Percentiles rank a stretch among this genome's conserved stretches.
These are phyloP conservation scores for Sclerurus mexicanus DNA, from an alignment of 2,113 vertebrate genomes.

Conservation along the genomic window DNA sequence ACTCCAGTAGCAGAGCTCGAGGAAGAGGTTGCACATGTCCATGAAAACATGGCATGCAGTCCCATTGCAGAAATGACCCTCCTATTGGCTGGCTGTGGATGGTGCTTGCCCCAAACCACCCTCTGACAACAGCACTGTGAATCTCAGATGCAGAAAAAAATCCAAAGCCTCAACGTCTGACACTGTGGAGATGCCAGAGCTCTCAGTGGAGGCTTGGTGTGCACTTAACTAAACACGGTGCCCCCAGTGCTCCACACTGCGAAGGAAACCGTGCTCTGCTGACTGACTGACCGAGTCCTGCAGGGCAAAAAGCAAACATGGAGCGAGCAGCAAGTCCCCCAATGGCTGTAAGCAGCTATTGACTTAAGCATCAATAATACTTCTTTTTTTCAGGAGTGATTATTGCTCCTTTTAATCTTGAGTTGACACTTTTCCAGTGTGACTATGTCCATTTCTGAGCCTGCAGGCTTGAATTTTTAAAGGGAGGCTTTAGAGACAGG, in stretches of 20 bases:
- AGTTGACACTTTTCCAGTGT: not conserved
- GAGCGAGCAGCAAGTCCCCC: not conserved
- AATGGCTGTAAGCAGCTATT: not conserved
- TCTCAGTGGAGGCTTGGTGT: not conserved
- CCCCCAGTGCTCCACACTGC: not conserved
- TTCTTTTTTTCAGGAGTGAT: not conserved
- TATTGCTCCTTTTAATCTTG: not conserved
- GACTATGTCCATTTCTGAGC: not conserved
- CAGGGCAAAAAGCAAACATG: not conserved
- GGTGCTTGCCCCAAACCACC: not conserved
- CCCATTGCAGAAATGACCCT: not conserved
- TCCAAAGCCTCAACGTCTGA: not conserved
- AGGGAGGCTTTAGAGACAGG: not conserved
- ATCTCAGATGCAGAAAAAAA: not conserved
- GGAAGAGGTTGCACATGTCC: not conserved
- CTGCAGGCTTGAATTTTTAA: not conserved
- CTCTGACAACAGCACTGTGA: rapidly evolving
- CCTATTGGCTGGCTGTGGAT: not conserved
- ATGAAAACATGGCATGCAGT: rapidly evolving
- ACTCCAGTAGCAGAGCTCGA: not conserved
- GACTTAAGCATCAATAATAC: not conserved
- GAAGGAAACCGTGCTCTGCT: not conserved
- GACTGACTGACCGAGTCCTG: not conserved
- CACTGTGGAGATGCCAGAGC: not conserved
- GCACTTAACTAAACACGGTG: rapidly evolving